phyloP scores from a whole-genome alignment of 2,888 invertebrate species.

The Luperina nickerlii region DNA sequence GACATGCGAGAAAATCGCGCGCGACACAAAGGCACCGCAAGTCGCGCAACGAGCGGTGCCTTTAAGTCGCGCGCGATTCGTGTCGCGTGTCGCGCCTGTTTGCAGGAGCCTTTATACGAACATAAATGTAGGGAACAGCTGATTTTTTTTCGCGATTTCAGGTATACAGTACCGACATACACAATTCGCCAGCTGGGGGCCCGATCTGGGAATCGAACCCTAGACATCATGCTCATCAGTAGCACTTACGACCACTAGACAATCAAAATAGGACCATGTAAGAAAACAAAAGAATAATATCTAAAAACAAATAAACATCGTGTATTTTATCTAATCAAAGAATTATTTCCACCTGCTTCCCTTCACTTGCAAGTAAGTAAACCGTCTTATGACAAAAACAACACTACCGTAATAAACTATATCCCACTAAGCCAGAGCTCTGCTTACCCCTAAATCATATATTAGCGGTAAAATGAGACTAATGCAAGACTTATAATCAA shows the following conservation, averaged over 20 bases:
- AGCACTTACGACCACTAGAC: neutral
- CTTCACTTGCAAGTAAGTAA: conserved; percentile 25
- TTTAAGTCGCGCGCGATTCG: too few species aligned
- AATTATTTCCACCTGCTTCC: conserved; percentile 58
- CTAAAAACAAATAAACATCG: conserved; percentile 3
- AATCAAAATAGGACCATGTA: neutral
- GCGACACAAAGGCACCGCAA: too few species aligned
- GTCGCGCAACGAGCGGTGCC: too few species aligned
- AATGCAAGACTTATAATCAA: conserved; percentile 88
- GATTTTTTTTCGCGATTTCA: too few species aligned
- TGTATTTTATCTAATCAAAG: conserved; percentile 25
- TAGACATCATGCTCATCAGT: neutral
- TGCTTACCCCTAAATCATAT: conserved; percentile 86
- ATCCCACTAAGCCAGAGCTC: conserved; percentile 64
- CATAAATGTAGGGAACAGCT: too few species aligned
- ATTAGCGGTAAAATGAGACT: conserved; percentile 88
- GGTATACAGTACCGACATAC: neutral
- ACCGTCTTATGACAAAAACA: conserved; percentile 49
- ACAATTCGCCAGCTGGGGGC: neutral
- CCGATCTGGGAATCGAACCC: neutral
- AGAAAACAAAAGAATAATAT: neutral
- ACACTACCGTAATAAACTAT: conserved; percentile 71
- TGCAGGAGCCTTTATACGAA: too few species aligned
- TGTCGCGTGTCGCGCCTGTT: too few species aligned
- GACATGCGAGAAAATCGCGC: too few species aligned